These are phyloP conservation scores for Halcyon leucocephala DNA, from an alignment of 2,797 vertebrate species.

Conservation along the genomic window DNA sequence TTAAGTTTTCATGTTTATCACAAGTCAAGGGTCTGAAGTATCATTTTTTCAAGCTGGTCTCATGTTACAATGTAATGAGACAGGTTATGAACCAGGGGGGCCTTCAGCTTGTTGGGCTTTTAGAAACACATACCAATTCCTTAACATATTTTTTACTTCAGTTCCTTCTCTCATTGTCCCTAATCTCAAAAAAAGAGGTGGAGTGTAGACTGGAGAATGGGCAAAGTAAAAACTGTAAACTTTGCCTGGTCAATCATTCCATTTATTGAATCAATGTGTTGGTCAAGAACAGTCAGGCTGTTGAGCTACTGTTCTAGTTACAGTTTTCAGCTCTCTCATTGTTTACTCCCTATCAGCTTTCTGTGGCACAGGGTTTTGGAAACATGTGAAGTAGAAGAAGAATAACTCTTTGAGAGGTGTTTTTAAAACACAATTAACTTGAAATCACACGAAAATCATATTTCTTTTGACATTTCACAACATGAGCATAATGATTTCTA, in stretches of 20 bases:
- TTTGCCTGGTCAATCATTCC: background rate
- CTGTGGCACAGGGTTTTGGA: background rate
- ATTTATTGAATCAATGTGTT: background rate
- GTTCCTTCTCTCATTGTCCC: background rate
- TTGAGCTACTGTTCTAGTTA: background rate
- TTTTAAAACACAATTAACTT: background rate
- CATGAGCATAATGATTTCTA: background rate
- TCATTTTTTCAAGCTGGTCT: background rate
- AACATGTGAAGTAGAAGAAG: background rate
- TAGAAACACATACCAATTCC: background rate
- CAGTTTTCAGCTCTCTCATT: background rate
- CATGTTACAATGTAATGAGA: background rate
- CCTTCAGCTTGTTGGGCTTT: background rate
- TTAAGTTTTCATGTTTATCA: background rate
- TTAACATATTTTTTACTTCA: background rate
- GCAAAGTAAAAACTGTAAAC: background rate
- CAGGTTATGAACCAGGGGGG: accelerated
- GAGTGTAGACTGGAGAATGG: background rate
- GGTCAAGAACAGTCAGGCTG: background rate
- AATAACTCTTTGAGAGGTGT: background rate
- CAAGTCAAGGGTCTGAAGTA: background rate
- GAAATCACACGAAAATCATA: background rate
- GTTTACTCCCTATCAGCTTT: background rate
- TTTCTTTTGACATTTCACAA: background rate
- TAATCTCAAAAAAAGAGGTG: background rate